Base-by-base conservation (phyloP, 2,888 invertebrate genomes). In the Scaptomyza flava region DNA sequence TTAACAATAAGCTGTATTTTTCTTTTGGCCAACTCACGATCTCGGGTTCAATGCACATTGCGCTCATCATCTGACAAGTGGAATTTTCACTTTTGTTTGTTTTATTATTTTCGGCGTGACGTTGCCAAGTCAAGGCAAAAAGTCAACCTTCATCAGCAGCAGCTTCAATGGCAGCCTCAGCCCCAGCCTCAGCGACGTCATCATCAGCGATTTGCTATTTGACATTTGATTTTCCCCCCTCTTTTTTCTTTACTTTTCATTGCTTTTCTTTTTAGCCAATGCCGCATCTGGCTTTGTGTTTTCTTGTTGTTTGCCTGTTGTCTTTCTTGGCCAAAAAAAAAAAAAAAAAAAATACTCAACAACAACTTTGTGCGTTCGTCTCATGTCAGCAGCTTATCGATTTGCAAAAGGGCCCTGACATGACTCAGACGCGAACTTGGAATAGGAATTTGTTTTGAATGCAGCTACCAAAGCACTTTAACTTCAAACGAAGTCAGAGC, bases 21-120 rank as follows among this genome's bases (percentile, higher is more conserved):
- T 77, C 61, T 60, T 78, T 78, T 77, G 81, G 59, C 67, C 67
- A 56, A 64, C 72, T 77, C 68, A 81, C 68, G 80, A 72, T 59
- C 85, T 62, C 61, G 67, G 88, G 86, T 82, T 82, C 81, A 82
- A 79, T 82, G 81, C 82, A 85, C 87, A 85, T 67, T 72, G 64
- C 31, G n/a, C 38, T 41, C 54, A 43, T 56, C 42, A 50, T 8
- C 78, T 70, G 88, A 68, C 88, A 81, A 81, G 83, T 85, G 81
- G 75, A 78, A 75, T 78, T 87, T 84, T 81, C 69, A 62, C 63
- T 63, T 43, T 31, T 50, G 20, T 50, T 34, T 50, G 20, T 34
- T 34, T 50, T 76, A 72, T 68, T 82, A 77, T 80, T 81, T 77
- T 62, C 64, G 43, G 67, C 60, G 76, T 87, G 87, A 87, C 81